Evolutionary conservation across 2,113 vertebrate genomes (phyloP), one percentile per base, ranked within the genome.

Genomic region (Myotis brandtii): DNA sequence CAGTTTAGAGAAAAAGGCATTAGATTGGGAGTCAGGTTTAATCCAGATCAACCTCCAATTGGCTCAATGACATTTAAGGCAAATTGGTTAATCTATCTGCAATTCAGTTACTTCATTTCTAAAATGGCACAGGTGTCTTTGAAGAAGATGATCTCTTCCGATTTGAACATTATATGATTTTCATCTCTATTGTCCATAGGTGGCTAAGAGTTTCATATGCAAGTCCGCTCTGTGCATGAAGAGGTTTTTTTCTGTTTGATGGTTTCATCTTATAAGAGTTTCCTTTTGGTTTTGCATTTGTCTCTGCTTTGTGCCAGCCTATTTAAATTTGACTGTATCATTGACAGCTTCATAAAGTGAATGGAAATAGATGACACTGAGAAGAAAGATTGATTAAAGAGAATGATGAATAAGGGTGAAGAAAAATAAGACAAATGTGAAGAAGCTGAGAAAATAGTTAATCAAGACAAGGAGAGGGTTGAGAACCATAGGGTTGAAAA

Each of bases 261-360:
- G 37, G 9, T 84, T 93, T 62, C 5, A 27, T n/a, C 46, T 25
- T 72, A 70, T 5, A 70, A 70, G 52, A 79, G 30, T 69, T 84
- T 90, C 77, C 69, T 91, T 96, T 91, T 66, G 40, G 40, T 64
- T 90, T 72, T 66, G 64, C 5, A 32, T 37, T 79, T 37, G 14
- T 37, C 34, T 84, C 59, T 90, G 48, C 83, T 91, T 37, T 92
- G 66, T 81, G 77, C 17, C 46, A 77, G 37, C 40, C 20, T 93
- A 56, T 81, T 95, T 90, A 86, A 81, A 88, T 91, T 79, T 59
- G 6, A 77, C 20, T 87, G 40, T 86, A 6, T 91, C 69, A 95
- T 0, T 73, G 84, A 77, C 23, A 79, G 54, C 69, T 85, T 91
- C 30, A 82, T 90, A 84, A 79, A 95, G 32, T 62, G 80, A 95